Evolutionary conservation across 2,113 vertebrate genomes (phyloP).

Genomic region (Malaclemys terrapin): DNA sequence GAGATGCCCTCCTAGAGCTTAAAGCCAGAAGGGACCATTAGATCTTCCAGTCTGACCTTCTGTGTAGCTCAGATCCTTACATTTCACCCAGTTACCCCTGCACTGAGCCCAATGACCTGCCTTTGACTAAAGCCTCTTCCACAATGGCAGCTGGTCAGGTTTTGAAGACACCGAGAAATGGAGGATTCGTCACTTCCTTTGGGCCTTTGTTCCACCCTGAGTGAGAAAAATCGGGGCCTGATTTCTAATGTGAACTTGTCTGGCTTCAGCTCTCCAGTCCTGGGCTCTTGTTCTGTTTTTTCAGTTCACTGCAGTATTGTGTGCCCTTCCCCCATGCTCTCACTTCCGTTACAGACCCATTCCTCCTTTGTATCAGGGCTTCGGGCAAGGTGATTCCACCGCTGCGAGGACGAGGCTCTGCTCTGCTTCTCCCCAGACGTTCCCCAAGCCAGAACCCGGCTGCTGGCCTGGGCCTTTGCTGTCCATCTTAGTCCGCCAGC

Average conservation of each 20-base stretch:
- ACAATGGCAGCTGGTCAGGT: background rate
- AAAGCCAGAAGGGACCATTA: background rate
- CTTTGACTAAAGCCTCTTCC: background rate
- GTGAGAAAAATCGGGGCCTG: background rate
- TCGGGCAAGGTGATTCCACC: background rate
- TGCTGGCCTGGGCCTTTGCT: background rate
- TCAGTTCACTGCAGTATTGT: no score
- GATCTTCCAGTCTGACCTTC: background rate
- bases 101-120: background rate
- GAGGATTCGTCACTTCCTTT: background rate
- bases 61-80: background rate
- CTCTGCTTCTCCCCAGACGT: background rate
- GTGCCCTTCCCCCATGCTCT: background rate
- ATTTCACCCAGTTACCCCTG: background rate
- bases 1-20: background rate
- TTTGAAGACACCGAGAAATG: background rate
- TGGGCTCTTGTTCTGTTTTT: background rate
- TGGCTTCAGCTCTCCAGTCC: background rate
- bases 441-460: background rate
- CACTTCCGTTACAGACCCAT: background rate
- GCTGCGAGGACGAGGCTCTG: background rate
- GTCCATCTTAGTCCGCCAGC: background rate
- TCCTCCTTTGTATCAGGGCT: background rate
- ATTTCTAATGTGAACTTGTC: background rate
- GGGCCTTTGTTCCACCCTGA: background rate